A percentile compares a stretch with the other conserved stretches of the same genome.
Evolutionary conservation across 2,797 vertebrate genomes (phyloP).

Genomic region (Pangasius larnaudii): DNA sequence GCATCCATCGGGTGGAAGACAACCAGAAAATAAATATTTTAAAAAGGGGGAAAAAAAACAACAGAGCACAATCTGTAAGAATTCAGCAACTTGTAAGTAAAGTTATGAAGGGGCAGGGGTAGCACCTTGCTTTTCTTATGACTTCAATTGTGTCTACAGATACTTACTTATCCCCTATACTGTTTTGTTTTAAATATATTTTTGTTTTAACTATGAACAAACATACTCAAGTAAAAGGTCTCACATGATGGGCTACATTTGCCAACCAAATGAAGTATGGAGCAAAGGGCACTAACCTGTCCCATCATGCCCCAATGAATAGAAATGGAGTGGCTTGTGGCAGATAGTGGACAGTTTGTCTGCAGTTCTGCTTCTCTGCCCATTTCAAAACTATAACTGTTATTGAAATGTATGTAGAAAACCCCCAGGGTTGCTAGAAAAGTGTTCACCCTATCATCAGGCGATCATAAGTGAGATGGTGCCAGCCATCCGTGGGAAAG

Average conservation of each 20-base stretch:
- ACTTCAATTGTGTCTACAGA: not conserved
- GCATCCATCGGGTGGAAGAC: not conserved
- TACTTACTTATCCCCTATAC: not conserved
- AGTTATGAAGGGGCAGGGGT: not conserved
- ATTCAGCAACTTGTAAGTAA: not conserved
- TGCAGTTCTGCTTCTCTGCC: not conserved
- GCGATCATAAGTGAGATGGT: not conserved
- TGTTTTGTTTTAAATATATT: not conserved
- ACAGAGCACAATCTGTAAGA: not conserved
- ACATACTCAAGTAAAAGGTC: not conserved
- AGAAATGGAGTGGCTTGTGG: not conserved
- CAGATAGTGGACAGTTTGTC: not conserved
- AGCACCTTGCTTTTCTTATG: not conserved
- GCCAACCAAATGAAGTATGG: not conserved
- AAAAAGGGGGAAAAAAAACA: not conserved
- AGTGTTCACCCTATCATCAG: not conserved
- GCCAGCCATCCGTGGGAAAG: not conserved
- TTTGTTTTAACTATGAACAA: not conserved
- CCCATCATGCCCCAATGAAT: not conserved
- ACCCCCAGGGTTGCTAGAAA: not conserved
- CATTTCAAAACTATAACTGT: not conserved
- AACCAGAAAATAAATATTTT: conserved; percentile 13
- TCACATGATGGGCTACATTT: not conserved
- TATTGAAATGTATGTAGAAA: not conserved
- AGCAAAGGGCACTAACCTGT: not conserved